Evolutionary conservation across 2,888 invertebrate species (phyloP).

Genomic region (Autographa gamma): DNA sequence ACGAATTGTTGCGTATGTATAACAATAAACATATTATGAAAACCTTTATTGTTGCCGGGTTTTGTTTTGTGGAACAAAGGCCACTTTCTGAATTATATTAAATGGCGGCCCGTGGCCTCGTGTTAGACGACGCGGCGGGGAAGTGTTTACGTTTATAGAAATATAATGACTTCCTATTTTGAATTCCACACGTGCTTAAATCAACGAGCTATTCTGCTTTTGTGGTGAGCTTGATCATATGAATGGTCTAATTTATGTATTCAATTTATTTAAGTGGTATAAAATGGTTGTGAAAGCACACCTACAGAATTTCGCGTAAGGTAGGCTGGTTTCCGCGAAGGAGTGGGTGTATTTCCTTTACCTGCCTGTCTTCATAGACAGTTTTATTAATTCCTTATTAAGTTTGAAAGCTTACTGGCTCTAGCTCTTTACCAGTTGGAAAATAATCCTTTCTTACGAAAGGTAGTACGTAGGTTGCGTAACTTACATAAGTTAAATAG

Average conservation of each 20-base stretch:
- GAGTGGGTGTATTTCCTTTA: neutral
- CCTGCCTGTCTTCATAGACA: neutral
- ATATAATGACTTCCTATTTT: slow-evolving; percentile 45
- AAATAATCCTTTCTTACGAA: no score
- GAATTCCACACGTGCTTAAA: slow-evolving; percentile 39
- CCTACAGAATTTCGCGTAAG: neutral
- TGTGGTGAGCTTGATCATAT: slow-evolving; percentile 5
- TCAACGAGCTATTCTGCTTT: slow-evolving; percentile 19
- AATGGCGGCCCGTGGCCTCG: slow-evolving; percentile 35
- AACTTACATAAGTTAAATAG: no score
- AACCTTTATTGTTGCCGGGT: slow-evolving; percentile 56
- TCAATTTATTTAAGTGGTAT: neutral
- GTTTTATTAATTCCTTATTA: no score
- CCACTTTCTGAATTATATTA: slow-evolving; percentile 56
- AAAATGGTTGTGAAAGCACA: neutral
- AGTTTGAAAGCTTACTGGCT: no score
- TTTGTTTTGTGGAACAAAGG: slow-evolving; percentile 58
- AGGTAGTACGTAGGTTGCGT: no score
- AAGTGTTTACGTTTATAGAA: slow-evolving; percentile 37
- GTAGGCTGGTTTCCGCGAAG: neutral
- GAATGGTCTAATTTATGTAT: neutral
- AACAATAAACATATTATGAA: slow-evolving; percentile 62
- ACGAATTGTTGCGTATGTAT: slow-evolving; percentile 54
- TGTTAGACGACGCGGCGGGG: slow-evolving; percentile 27
- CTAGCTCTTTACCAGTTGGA: no score